Base-by-base conservation (phyloP, 2,888 invertebrate genomes). In the Apotomis turbidana region DNA sequence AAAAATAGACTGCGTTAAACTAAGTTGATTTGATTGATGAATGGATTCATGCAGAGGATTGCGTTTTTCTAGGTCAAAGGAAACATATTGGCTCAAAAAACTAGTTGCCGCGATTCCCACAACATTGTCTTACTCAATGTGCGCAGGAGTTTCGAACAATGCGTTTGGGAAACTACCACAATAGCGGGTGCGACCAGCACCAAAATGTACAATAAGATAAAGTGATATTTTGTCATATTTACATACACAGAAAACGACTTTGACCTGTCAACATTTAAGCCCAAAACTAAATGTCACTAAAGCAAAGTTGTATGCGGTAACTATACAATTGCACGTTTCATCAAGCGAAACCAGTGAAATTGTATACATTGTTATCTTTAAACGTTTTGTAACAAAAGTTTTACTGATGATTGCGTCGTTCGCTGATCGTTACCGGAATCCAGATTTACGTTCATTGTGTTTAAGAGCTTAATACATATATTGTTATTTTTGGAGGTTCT, bases 321-420 rank as follows among this genome's bases (percentile, higher is more conserved):
- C 79, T 80, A 79, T 79, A 86, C 87, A 87, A 88, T 87, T 76
- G 81, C 76, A 77, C 76, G 81, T 74, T 78, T 82, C 84, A 82
- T 88, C 82, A 83, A 81, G 83, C 85, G 87, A 80, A 81, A 83
- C 86, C 78, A 81, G 85, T 79, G 82, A 87, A 87, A 87, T 87
- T 86, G 80, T 82, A 6, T 58, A 51, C 63, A 79, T 84, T 82
- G 85, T 85, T 78, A 78, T 74, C 9, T 68, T 59, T 59, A 68
- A 68, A 68, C 68, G 57, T 74, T 74, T 74, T 73, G 74, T 38
- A 41, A 68, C 27, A 49, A 38, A 54, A 49, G 57, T 46, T n/a
- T 51, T 58, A 66, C 55, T 57, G 55, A 55, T 66, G 64, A n/a
- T 5, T 58, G 51, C 4, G 4, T n/a, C 4, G 4, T n/a, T 49